Percentiles rank a stretch among this genome's conserved stretches.
Conservation (phyloP, 2,888 invertebrate genomes). For the Phalangium opilio region DNA sequence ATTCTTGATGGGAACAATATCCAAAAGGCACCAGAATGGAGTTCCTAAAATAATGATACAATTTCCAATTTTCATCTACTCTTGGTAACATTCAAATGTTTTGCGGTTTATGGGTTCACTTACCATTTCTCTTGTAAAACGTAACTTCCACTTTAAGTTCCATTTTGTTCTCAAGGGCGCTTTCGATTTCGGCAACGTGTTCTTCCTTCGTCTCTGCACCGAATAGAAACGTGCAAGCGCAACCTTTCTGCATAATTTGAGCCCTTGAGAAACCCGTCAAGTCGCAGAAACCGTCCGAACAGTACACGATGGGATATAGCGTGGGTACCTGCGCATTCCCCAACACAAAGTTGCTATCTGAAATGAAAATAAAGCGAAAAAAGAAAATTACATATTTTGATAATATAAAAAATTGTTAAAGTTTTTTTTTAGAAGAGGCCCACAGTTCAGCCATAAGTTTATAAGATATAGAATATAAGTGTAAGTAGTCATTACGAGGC, state of each 20-base stretch:
- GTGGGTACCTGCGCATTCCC: conserved; percentile 83
- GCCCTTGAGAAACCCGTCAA: conserved; percentile 83
- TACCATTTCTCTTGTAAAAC: conserved; percentile 88
- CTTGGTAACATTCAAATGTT: neutral
- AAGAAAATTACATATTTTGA: too few relatives aligned
- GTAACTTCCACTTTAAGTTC: conserved; percentile 87
- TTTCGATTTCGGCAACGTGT: conserved; percentile 73
- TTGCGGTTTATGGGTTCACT: too few relatives aligned
- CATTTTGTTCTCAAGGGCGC: conserved; percentile 70
- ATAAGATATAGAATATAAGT: too few relatives aligned
- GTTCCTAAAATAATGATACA: conserved; percentile 46
- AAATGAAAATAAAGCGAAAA: too few relatives aligned
- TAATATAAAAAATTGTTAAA: too few relatives aligned
- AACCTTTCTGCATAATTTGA: conserved; percentile 92
- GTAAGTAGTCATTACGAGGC: too few relatives aligned
- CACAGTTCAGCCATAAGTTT: too few relatives aligned
- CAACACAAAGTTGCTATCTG: conserved; percentile 92
- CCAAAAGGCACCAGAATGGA: conserved; percentile 88
- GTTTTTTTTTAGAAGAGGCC: too few relatives aligned
- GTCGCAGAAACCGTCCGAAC: conserved; percentile 91
- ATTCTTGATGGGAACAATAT: conserved; percentile 96
- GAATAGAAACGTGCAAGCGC: conserved; percentile 85
- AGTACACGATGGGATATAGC: conserved; percentile 82
- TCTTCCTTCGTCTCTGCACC: conserved; percentile 80
- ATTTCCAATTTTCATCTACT: neutral